Evolutionary conservation across 2,888 invertebrate genomes (phyloP).

Genomic region (Cantharis lateralis): DNA sequence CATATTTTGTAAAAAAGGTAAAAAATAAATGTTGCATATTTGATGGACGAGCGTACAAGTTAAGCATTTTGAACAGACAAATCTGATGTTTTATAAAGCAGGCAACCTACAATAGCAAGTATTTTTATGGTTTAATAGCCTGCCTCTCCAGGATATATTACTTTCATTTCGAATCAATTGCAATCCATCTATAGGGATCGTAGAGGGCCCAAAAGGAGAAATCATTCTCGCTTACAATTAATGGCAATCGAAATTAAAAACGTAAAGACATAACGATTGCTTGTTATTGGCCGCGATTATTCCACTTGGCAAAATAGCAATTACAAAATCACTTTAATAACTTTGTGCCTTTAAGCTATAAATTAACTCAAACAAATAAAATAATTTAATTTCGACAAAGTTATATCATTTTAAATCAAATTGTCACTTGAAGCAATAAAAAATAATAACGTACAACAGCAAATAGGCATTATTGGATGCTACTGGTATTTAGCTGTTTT

Average conservation of each 20-base stretch:
- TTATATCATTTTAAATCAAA: constrained; percentile 11
- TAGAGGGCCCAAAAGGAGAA: constrained; percentile 36
- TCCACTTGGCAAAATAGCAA: constrained; percentile 12
- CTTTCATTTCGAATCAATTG: constrained; percentile 57
- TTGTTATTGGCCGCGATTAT: constrained; percentile 38
- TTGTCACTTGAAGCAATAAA: constrained; percentile 18
- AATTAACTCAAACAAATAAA: constrained; percentile 32
- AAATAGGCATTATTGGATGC: constrained; percentile 19
- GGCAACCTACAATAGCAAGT: constrained; percentile 44
- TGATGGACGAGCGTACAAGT: constrained; percentile 12
- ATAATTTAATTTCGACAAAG: constrained; percentile 25
- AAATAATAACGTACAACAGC: constrained; percentile 13
- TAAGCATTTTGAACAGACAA: constrained; percentile 19
- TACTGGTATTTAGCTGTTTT: constrained; percentile 42
- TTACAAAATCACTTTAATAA: neutral
- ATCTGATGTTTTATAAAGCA: constrained; percentile 29
- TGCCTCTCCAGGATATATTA: constrained; percentile 54
- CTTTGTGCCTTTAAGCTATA: constrained; percentile 10
- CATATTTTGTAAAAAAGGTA: neutral
- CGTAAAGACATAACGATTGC: constrained; percentile 46
- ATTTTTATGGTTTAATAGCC: constrained; percentile 54
- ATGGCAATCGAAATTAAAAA: constrained; percentile 57
- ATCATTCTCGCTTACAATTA: constrained; percentile 51
- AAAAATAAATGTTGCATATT: neutral
- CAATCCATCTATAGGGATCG: constrained; percentile 45